These are phyloP conservation scores for Leptinotarsa defecta DNA, from an alignment of 1,140 invertebrate species.

Conservation along the genomic window DNA sequence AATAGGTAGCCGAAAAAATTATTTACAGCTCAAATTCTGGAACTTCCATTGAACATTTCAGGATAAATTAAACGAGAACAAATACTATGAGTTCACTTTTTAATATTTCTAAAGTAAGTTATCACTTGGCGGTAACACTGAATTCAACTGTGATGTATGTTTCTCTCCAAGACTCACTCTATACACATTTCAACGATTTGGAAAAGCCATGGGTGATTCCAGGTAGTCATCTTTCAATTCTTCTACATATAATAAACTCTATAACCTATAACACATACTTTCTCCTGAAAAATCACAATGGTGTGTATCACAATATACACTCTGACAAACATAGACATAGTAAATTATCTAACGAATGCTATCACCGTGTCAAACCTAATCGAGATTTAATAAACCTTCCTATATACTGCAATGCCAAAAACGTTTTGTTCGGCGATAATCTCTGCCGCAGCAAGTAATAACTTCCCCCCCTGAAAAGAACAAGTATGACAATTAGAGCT, in stretches of 20 bases:
- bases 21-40: too few species aligned
- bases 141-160: too few species aligned
- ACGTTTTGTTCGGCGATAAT: constrained; percentile 69
- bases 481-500: constrained; percentile 62
- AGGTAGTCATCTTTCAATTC: too few species aligned
- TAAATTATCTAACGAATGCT: not conserved
- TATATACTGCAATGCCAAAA: constrained; percentile 53
- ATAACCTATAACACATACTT: not conserved
- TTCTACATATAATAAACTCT: not conserved
- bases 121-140: too few species aligned
- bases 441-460: constrained; percentile 71
- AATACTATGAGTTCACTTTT: too few species aligned
- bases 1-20: too few species aligned
- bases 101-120: too few species aligned
- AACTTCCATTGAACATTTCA: too few species aligned
- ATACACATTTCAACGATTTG: too few species aligned
- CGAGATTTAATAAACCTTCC: constrained; percentile 52
- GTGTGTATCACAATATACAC: not conserved
- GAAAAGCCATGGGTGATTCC: too few species aligned
- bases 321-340: not conserved
- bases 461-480: constrained; percentile 63
- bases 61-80: too few species aligned
- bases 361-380: constrained; percentile 40
- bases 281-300: not conserved
- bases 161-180: too few species aligned